A percentile compares a stretch with the other conserved stretches of the same genome.
phyloP scores from a whole-genome alignment of 2,113 vertebrate species.

The Eurystomus gularis region DNA sequence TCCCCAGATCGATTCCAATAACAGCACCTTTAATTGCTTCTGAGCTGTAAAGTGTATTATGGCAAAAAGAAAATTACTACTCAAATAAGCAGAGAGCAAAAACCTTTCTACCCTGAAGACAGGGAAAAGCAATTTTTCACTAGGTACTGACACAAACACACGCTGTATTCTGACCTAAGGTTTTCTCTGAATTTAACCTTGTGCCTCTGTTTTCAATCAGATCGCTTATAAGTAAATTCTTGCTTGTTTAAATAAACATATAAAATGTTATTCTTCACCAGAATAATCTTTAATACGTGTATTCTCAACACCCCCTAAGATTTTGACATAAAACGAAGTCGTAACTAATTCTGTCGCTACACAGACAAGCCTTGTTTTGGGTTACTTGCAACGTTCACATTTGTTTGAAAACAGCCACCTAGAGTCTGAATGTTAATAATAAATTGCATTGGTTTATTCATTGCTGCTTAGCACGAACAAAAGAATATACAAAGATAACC shows the following conservation, averaged over 20 bases:
- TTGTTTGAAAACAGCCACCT: not conserved
- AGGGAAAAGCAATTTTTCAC: not conserved
- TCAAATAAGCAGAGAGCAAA: not conserved
- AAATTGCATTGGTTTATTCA: not conserved
- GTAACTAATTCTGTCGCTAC: not conserved
- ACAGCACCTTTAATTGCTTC: constrained; percentile 94
- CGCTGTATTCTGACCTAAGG: not conserved
- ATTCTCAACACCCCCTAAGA: not conserved
- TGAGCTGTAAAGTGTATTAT: constrained; percentile 78
- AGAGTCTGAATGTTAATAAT: not conserved
- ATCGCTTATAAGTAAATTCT: fast-evolving
- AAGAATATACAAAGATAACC: not conserved
- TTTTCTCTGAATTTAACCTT: not conserved
- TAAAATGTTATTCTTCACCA: not conserved
- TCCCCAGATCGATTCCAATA: constrained; percentile 96
- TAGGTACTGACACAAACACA: not conserved
- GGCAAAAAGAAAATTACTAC: not conserved
- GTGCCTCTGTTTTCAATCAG: not conserved
- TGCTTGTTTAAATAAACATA: not conserved
- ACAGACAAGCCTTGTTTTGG: not conserved
- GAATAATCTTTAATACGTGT: not conserved
- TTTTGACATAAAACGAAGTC: not conserved
- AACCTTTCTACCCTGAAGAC: not conserved
- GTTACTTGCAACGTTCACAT: not conserved
- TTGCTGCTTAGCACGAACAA: not conserved